Conservation (phyloP, 2,113 vertebrate genomes). For the Perccottus glenii region DNA sequence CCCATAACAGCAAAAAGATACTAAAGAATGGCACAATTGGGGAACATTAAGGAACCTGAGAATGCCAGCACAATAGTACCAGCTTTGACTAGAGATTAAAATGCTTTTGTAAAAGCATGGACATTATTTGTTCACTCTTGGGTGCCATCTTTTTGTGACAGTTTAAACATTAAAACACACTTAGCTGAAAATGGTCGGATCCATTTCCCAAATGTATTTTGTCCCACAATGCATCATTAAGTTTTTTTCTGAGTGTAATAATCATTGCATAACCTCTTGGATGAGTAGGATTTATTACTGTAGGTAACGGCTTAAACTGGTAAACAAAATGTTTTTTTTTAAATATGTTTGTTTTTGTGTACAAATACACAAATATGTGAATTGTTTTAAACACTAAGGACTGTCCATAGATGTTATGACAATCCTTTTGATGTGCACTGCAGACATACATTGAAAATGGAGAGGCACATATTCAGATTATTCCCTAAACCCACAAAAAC, state of each 20-base stretch:
- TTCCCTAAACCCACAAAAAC: slow-evolving; percentile 59
- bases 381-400: neutral
- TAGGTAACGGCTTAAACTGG: too few relatives aligned
- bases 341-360: neutral
- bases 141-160: slow-evolving; percentile 30
- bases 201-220: slow-evolving; percentile 45
- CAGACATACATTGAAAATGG: slow-evolving; percentile 47
- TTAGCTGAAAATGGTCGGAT: slow-evolving; percentile 41
- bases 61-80: slow-evolving; percentile 58
- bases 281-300: too few relatives aligned
- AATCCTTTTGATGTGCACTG: slow-evolving; percentile 8
- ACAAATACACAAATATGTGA: neutral
- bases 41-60: slow-evolving; percentile 68
- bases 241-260: neutral
- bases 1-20: slow-evolving; percentile 58
- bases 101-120: slow-evolving; percentile 29
- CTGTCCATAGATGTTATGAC: neutral
- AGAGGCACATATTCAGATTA: slow-evolving; percentile 44
- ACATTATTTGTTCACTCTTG: slow-evolving; percentile 24
- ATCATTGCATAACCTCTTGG: neutral
- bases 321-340: neutral
- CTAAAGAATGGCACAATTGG: neutral
- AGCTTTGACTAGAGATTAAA: slow-evolving; percentile 47
- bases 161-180: slow-evolving; percentile 44
- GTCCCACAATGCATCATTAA: neutral